Evolutionary conservation across 1,140 invertebrate species (phyloP), one percentile per base, ranked within the genome.

Genomic region (Liolophura sinensis): DNA sequence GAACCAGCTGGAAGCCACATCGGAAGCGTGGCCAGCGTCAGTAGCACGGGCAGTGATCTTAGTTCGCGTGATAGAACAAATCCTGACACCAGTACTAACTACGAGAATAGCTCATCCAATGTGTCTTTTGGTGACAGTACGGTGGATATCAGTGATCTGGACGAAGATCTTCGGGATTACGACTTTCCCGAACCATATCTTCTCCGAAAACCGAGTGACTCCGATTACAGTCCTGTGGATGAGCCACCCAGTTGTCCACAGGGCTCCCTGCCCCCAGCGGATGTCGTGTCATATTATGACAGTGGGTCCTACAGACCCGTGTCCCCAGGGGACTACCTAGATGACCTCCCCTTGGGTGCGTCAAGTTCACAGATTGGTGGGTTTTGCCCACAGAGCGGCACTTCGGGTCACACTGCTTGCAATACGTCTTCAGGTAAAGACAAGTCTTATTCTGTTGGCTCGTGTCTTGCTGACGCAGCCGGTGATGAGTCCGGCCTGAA

Each of bases 261-360:
- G 51, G 16, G 18, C 52, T 58, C 46, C 18, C 31, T 48, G 12
- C 22, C 15, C 48, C 12, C 50, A 6, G 63, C 57, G 14, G 46
- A 25, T 1, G 59, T 64, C 16, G 58, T 25, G 1, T 15, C 24
- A 12, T 24, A 24, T n/a, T 60, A 63, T 31, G 63, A 59, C 9
- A 65, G 62, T 22, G 40, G 56, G 18, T 27, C 25, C 25, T 5
- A 65, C 64, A 31, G 14, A 51, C 31, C 25, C 49, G 24, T n/a
- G 16, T 18, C 52, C 16, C 20, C 49, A 3, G 47, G 25, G 15
- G 31, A 47, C 14, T 16, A 18, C 22, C 40, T 59, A 20, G 68
- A 70, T 46, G 60, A 70, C 16, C 55, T 70, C 20, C 68, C 63
- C 25, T 50, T 70, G 14, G 68, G 68, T 9, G 63, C 68, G 15